phyloP scores from a whole-genome alignment of 1,140 invertebrate genomes.

The Anthonomus grandis region DNA sequence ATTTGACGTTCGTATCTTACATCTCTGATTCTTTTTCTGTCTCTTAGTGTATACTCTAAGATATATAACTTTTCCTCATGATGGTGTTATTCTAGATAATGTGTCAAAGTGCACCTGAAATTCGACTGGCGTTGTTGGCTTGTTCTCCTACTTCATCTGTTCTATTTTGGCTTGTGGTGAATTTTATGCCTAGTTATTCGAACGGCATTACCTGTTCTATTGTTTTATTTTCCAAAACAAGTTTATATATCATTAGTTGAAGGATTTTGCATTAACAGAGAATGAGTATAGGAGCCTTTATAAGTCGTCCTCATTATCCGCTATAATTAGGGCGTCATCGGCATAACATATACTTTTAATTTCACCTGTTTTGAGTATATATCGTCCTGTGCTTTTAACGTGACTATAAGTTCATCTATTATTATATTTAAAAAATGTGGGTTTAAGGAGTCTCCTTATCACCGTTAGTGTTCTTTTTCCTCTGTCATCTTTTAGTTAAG shows the following conservation, averaged over 20 bases:
- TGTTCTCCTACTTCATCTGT: neutral
- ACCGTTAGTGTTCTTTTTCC: no score
- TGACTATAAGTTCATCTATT: slow-evolving; percentile 3
- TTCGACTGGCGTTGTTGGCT: neutral
- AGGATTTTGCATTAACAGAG: neutral
- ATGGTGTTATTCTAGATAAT: neutral
- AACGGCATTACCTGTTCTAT: neutral
- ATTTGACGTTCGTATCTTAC: no score
- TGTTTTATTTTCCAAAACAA: neutral
- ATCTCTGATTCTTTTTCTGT: no score
- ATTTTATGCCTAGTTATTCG: neutral
- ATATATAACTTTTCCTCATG: no score
- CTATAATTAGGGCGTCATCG: slow-evolving; percentile 1
- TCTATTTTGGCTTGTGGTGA: slow-evolving; percentile 2
- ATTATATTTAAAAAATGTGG: no score
- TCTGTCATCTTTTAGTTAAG: no score
- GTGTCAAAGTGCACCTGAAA: slow-evolving; percentile 2
- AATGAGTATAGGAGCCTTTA: neutral
- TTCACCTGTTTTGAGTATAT: neutral
- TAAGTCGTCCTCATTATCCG: neutral
- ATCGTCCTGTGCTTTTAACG: neutral
- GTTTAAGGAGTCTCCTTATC: neutral
- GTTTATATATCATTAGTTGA: neutral
- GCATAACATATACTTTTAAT: no score
- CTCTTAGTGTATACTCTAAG: no score